Evolutionary conservation across 2,113 vertebrate genomes (phyloP), one percentile per base, ranked within the genome.

Genomic region (Trogon surrucura): DNA sequence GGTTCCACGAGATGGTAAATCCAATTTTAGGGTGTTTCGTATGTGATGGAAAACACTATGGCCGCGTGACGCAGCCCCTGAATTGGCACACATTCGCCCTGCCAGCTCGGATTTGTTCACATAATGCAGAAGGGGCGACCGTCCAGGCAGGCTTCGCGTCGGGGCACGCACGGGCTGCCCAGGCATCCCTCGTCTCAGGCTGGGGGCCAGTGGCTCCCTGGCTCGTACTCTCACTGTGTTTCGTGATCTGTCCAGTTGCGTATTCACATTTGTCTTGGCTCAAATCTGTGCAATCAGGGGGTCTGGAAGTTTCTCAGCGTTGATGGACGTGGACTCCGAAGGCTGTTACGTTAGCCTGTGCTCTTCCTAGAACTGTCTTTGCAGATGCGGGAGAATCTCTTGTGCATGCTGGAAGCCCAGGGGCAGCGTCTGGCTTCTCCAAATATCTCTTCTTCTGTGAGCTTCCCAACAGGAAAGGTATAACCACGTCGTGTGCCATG

Each of bases 21-120:
- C 94, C 91, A 91, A 95, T 96, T 96, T 95, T 81, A 91, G 80
- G 86, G 86, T 74, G 57, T 96, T 97, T 89, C 88, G 78, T 89
- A 34, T 14, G 38, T 92, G 89, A 80, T 95, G 86, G 95, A 84
- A 94, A 96, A 8, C 81, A 2, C 90, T 18, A 7, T 75, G 85
- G 66, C 91, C 0, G 0, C 91, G 38, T 73, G 88, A 70, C 5
- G 1, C 91, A 66, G 91, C 21, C 79, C 44, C 77, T 95, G 89
- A 91, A 95, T 91, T 91, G 95, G 96, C 91, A 91, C 77, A n/a
- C 84, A 58, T 70, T 95, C 13, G 0, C 89, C 69, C 91, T 96
- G 95, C 92, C 92, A 91, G 16, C 53, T 96, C 9, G 0, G 21
- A 88, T 96, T 96, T 93, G 80, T 36, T 74, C 88, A n/a, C 60